Conservation (phyloP, 2,888 invertebrate species). For the Drosophila mercatorum region DNA sequence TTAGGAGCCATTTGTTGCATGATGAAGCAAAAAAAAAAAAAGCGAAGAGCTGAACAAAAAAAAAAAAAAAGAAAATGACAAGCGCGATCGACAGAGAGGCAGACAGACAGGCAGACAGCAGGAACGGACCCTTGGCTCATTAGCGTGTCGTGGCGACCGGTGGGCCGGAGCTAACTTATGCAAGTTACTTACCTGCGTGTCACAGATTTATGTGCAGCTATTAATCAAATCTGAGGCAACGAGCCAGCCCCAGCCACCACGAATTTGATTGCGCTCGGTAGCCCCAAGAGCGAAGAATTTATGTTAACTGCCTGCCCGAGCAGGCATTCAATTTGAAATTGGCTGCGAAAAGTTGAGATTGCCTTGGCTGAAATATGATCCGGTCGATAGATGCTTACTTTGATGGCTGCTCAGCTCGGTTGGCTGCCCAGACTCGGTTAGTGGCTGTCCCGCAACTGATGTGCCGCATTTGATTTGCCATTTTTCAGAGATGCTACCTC, state of each 20-base stretch:
- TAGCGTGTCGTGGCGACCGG: slow-evolving; percentile 54
- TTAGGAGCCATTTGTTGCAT: slow-evolving; percentile 68
- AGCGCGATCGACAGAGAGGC: slow-evolving; percentile 30
- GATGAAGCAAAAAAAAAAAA: slow-evolving; percentile 14
- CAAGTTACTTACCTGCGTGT: slow-evolving; percentile 73
- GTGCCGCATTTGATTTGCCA: slow-evolving; percentile 39
- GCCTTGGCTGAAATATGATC: slow-evolving; percentile 61
- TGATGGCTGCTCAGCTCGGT: slow-evolving; percentile 2
- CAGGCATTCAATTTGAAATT: slow-evolving; percentile 74
- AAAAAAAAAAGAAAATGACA: slow-evolving; percentile 21
- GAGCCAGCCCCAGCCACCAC: not conserved
- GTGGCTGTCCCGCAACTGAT: slow-evolving; percentile 13
- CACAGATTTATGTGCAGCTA: slow-evolving; percentile 66
- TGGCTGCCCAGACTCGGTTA: slow-evolving; percentile 8
- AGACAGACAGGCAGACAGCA: not conserved
- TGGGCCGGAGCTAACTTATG: slow-evolving; percentile 58
- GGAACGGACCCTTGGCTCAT: slow-evolving; percentile 49
- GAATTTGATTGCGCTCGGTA: slow-evolving; percentile 58
- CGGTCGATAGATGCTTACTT: slow-evolving; percentile 11
- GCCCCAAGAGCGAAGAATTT: slow-evolving; percentile 43
- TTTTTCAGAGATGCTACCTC: slow-evolving; percentile 37
- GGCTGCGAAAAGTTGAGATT: slow-evolving; percentile 74
- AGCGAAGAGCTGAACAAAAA: not conserved
- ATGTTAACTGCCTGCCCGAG: slow-evolving; percentile 60
- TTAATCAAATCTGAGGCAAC: slow-evolving; percentile 62